phyloP scores from a whole-genome alignment of 2,888 invertebrate species.

The Drosophila demipolita region DNA sequence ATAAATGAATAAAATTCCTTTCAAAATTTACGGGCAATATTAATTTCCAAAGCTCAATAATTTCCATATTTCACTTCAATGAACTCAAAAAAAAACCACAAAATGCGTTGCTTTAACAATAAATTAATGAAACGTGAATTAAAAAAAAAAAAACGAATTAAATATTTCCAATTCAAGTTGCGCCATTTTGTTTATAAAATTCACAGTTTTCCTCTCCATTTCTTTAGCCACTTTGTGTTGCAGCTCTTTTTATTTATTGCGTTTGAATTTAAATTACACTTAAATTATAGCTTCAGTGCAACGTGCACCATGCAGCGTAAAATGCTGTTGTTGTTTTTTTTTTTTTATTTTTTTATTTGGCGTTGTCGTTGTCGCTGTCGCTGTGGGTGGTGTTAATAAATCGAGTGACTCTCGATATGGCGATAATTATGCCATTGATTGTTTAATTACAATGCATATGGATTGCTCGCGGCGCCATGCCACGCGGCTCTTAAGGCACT shows the following conservation, averaged over 20 bases:
- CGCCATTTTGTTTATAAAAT: not conserved
- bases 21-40: not conserved
- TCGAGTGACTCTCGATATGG: conserved; percentile 77
- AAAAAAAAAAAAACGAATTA: not conserved
- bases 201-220: not conserved
- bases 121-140: not conserved
- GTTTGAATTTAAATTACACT: conserved; percentile 63
- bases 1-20: not conserved
- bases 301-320: not conserved
- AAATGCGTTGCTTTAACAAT: not conserved
- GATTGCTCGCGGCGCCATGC: conserved; percentile 5
- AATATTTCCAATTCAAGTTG: not conserved
- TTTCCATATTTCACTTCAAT: too few relatives aligned
- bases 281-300: conserved; percentile 34
- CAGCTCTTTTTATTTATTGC: conserved; percentile 33
- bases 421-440: conserved; percentile 80
- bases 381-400: conserved; percentile 75
- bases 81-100: not conserved
- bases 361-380: not conserved
- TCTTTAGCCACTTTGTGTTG: conserved; percentile 29
- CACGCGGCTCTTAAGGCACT: conserved; percentile 15
- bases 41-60: too few relatives aligned
- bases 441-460: conserved; percentile 80
- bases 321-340: not conserved
- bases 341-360: not conserved